Evolutionary conservation across 2,113 vertebrate genomes (phyloP).

Genomic region (Mungos mungo): DNA sequence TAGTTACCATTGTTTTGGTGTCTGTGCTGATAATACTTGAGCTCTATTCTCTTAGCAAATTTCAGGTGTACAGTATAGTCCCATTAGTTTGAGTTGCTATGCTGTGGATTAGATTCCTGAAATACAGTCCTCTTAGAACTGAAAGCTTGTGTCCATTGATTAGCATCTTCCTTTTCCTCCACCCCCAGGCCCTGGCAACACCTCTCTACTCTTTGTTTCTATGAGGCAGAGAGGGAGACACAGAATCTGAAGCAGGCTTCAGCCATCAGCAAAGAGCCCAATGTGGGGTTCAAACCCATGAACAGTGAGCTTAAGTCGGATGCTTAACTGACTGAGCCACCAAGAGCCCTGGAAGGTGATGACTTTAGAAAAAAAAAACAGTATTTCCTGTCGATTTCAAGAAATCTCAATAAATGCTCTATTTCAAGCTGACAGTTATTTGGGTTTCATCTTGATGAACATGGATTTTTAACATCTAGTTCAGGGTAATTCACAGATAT

Average conservation of each 20-base stretch:
- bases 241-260: too few relatives aligned
- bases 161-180: not conserved
- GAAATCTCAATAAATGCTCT: not conserved
- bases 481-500: not conserved
- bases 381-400: not conserved
- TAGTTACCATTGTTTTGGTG: not conserved
- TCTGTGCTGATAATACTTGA: not conserved
- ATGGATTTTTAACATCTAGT: not conserved
- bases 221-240: not conserved
- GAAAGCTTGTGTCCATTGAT: not conserved
- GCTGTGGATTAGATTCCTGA: not conserved
- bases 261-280: too few relatives aligned
- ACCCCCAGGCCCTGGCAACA: not conserved
- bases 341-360: not conserved
- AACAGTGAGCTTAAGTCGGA: too few relatives aligned
- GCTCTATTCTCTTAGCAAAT: not conserved
- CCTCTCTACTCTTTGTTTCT: not conserved
- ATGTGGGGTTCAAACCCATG: too few relatives aligned
- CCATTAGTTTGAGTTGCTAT: not conserved
- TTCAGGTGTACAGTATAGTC: not conserved
- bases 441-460: not conserved
- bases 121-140: not conserved
- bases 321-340: too few relatives aligned
- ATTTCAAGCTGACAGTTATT: not conserved
- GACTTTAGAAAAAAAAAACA: not conserved